phyloP scores from a whole-genome alignment of 1,140 invertebrate genomes.

The Plutomurus gul region DNA sequence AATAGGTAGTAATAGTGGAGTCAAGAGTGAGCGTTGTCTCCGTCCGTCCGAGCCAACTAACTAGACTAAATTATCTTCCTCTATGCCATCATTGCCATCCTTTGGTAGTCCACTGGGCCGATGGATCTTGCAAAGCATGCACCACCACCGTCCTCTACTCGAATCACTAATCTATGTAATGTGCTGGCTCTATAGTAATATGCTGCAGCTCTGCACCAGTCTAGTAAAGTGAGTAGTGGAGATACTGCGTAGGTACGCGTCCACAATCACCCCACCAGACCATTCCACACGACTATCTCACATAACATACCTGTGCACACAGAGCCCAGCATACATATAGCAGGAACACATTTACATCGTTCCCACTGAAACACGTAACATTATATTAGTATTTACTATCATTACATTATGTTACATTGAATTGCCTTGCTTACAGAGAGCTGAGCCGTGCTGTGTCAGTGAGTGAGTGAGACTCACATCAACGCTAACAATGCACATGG shows the following conservation, averaged over 20 bases:
- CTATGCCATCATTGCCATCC: slow-evolving; percentile 12
- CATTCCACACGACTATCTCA: background rate
- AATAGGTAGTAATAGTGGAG: slow-evolving; percentile 21
- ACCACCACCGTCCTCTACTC: slow-evolving; percentile 14
- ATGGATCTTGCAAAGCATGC: slow-evolving; percentile 9
- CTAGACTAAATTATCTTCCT: slow-evolving; percentile 29
- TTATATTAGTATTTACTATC: too few species aligned
- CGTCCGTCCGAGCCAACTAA: slow-evolving; percentile 22
- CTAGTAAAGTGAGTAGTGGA: too few species aligned
- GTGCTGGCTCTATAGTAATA: background rate
- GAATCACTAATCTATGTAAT: slow-evolving; percentile 25
- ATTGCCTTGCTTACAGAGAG: too few species aligned
- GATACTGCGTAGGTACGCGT: background rate
- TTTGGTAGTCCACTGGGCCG: slow-evolving; percentile 18
- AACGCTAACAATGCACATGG: too few species aligned
- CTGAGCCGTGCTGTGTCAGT: too few species aligned
- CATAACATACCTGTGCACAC: too few species aligned
- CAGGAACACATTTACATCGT: too few species aligned
- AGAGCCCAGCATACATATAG: too few species aligned
- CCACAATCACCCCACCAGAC: slow-evolving; percentile 15
- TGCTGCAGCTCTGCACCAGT: too few species aligned
- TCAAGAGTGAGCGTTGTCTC: slow-evolving; percentile 18
- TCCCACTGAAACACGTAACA: too few species aligned
- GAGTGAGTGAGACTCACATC: too few species aligned
- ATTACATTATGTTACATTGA: background rate